phyloP scores from a whole-genome alignment of 2,888 invertebrate species.

The Drepana falcataria region DNA sequence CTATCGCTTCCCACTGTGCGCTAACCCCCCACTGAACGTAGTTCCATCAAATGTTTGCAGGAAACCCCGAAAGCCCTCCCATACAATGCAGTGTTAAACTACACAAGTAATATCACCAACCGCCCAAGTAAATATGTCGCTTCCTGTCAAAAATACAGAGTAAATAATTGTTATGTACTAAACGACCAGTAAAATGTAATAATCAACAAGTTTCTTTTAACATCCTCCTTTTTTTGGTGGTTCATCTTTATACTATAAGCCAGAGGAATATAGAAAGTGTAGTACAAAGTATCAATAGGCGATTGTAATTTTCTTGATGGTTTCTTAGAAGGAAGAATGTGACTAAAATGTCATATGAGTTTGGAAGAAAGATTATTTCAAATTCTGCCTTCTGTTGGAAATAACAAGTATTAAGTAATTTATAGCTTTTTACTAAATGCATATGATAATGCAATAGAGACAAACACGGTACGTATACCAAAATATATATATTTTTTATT shows the following conservation, averaged over 20 bases:
- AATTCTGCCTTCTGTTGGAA: no score
- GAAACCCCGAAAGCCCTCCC: conserved; percentile 11
- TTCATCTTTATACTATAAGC: not conserved
- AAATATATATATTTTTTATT: no score
- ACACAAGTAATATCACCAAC: conserved; percentile 6
- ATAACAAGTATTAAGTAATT: no score
- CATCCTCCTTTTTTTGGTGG: not conserved
- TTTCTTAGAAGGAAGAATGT: no score
- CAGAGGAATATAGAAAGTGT: not conserved
- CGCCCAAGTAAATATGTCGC: conserved; percentile 21
- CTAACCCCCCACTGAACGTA: conserved; percentile 1
- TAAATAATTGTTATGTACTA: conserved; percentile 20
- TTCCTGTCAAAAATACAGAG: conserved; percentile 31
- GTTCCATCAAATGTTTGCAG: conserved; percentile 5
- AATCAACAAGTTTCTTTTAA: not conserved
- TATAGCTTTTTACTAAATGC: no score
- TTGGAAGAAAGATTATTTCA: no score
- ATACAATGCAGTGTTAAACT: conserved; percentile 6
- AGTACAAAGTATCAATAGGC: not conserved
- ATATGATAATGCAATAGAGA: no score
- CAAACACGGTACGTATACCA: not conserved
- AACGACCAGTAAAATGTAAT: not conserved
- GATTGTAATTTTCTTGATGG: not conserved
- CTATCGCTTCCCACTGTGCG: not conserved
- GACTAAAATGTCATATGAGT: no score